Percentiles rank a stretch among this genome's conserved stretches.
Evolutionary conservation across 2,113 vertebrate genomes (phyloP).

Genomic region (Lepidothrix coronata): DNA sequence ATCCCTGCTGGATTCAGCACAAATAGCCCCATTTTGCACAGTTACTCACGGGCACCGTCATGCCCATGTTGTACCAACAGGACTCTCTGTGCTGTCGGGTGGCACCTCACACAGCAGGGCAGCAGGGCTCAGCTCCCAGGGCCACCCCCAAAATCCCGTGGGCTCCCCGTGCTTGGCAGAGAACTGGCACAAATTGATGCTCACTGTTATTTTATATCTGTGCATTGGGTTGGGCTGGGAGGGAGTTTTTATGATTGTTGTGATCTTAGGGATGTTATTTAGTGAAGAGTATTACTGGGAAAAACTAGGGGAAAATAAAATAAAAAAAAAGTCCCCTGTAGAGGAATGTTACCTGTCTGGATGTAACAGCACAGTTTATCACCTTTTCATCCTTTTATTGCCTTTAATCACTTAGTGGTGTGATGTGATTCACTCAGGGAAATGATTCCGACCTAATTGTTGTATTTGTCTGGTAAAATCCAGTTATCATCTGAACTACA

Average conservation of each 20-base stretch:
- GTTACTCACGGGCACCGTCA: fast-evolving
- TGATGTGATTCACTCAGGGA: neutral
- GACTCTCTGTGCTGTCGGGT: neutral
- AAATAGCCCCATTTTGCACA: neutral
- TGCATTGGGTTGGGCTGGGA: fast-evolving
- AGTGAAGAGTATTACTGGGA: neutral
- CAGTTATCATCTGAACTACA: neutral
- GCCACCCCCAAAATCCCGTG: fast-evolving
- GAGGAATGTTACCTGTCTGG: neutral
- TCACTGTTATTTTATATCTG: fast-evolving
- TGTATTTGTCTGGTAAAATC: neutral
- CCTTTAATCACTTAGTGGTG: neutral
- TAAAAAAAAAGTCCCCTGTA: no score
- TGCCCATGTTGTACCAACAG: fast-evolving
- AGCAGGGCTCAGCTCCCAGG: fast-evolving
- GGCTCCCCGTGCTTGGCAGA: fast-evolving
- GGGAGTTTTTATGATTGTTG: neutral
- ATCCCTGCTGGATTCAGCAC: neutral
- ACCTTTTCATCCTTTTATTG: neutral
- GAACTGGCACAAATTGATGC: fast-evolving
- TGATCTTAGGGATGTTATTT: neutral
- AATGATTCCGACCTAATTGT: neutral
- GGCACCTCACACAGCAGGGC: neutral
- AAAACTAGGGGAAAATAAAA: neutral
- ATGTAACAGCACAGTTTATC: neutral